Base-by-base conservation (phyloP, 30 jellyfish, hydroid and myxozoan species). In the Cassiopea andromeda region DNA sequence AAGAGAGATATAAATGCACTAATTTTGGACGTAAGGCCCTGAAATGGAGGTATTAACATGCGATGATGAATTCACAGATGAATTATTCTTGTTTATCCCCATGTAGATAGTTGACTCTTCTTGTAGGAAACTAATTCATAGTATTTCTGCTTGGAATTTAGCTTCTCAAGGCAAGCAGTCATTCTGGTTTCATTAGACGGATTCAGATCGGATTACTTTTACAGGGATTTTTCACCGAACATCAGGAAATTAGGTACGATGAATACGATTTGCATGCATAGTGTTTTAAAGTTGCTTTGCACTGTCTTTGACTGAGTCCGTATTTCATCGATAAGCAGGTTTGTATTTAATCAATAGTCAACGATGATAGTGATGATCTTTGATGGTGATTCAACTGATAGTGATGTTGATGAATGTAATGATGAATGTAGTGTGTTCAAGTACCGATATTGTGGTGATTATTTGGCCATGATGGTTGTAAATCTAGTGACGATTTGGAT, bases 131-230 rank as follows among this genome's bases (percentile, higher is more conserved):
- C 38, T 27, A 27, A 27, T 27, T 27, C 38, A 27, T 27, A 27
- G 38, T 67, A 67, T 18, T 67, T 67, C n/a, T 70, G 1, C 38
- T 17, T 70, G 5, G 2, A 4, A 54, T 69, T 2, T 16, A 72
- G 87, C 70, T 85, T 72, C 69, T 54, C 66, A 18, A 85, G 69
- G 38, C 92, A 57, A 57, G 87, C 87, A 72, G 92, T 85, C 46
- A 85, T 85, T 72, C 75, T 92, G 75, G 78, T 92, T 12, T 86
- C 96, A 17, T 19, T 92, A 80, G 98, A 92, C 87, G 98, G 98
- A 61, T 92, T 77, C 81, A 71, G 98, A 74, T 44, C 93, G n/a
- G 97, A 87, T 48, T 92, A 92, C 79, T 81, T 86, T 43, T 54
- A 78, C 7, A 73, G 96, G 60, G 82, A 86, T 47, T 16, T 87